phyloP scores from a whole-genome alignment of 1,140 invertebrate genomes.

The Pantala flavescens region DNA sequence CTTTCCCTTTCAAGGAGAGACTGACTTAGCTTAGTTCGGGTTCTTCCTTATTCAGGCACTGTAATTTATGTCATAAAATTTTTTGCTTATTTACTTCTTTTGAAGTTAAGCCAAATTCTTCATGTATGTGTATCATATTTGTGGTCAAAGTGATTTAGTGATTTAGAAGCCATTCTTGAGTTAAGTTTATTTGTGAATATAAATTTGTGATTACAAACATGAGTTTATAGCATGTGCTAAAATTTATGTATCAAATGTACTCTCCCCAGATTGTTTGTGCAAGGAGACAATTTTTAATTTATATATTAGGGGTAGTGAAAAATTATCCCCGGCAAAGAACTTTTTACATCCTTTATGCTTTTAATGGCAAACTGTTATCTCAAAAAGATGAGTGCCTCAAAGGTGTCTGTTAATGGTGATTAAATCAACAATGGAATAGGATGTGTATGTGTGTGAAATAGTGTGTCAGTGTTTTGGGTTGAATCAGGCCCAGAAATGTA shows the following conservation, averaged over 20 bases:
- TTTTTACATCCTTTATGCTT: background rate
- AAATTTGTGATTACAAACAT: background rate
- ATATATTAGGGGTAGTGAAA: conserved; percentile 1
- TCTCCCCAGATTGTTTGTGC: background rate
- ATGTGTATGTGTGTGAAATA: background rate
- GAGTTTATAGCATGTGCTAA: background rate
- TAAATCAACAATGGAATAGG: conserved; percentile 7
- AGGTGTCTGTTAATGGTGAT: background rate
- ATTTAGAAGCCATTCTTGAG: conserved; percentile 3
- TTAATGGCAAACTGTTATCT: background rate
- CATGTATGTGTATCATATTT: background rate
- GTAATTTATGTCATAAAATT: background rate
- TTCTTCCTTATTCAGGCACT: conserved; percentile 6
- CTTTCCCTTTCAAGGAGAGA: conserved; percentile 1
- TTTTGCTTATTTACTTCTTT: conserved; percentile 1
- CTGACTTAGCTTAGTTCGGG: background rate
- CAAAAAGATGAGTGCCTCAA: background rate
- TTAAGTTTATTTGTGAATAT: background rate
- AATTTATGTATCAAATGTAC: background rate
- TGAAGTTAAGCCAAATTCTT: conserved; percentile 10
- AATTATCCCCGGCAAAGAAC: background rate
- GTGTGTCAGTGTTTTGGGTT: background rate
- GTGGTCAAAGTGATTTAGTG: background rate
- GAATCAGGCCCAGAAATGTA: background rate
- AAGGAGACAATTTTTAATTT: background rate